A percentile compares a stretch with the other conserved stretches of the same genome.
Evolutionary conservation across 2,888 invertebrate species (phyloP).

Genomic region (Drosophila demipolita): DNA sequence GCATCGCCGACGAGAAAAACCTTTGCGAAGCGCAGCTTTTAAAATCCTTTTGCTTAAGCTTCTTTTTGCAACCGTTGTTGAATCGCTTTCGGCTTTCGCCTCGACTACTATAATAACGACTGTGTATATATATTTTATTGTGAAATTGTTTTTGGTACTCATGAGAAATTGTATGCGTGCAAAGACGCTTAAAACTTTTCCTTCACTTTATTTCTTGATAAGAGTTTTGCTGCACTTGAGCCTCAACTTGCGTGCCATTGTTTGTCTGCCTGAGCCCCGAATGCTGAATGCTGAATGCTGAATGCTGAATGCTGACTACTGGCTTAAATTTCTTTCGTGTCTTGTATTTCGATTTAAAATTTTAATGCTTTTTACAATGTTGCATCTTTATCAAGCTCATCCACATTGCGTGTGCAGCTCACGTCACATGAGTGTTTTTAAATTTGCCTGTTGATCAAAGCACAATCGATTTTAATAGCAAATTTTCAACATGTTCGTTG

Average conservation of each 20-base stretch:
- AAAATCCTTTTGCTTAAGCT: constrained; percentile 73
- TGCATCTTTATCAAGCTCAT: constrained; percentile 3
- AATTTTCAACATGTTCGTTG: constrained; percentile 1
- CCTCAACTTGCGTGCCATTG: constrained; percentile 56
- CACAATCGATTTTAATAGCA: constrained; percentile 7
- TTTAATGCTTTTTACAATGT: constrained; percentile 34
- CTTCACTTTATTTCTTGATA: constrained; percentile 64
- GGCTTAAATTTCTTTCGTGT: constrained; percentile 60
- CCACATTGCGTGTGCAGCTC: background rate
- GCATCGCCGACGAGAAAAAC: constrained; percentile 42
- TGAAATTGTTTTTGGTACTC: constrained; percentile 77
- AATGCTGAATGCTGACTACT: constrained; percentile 32
- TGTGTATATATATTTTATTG: constrained; percentile 59
- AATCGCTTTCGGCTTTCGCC: constrained; percentile 26
- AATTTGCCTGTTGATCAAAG: constrained; percentile 13
- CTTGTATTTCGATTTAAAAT: constrained; percentile 58
- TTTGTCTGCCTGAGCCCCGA: constrained; percentile 45
- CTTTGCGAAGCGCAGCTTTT: constrained; percentile 43
- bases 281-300: constrained; percentile 30
- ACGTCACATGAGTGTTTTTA: constrained; percentile 14
- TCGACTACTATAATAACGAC: constrained; percentile 15
- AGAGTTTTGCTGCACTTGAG: constrained; percentile 71
- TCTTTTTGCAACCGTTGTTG: constrained; percentile 53
- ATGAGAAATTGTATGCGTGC: constrained; percentile 78
- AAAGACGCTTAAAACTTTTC: constrained; percentile 76